These are phyloP conservation scores for Phymorhynchus buccinoides DNA, from an alignment of 1,140 invertebrate species.

Conservation along the genomic window DNA sequence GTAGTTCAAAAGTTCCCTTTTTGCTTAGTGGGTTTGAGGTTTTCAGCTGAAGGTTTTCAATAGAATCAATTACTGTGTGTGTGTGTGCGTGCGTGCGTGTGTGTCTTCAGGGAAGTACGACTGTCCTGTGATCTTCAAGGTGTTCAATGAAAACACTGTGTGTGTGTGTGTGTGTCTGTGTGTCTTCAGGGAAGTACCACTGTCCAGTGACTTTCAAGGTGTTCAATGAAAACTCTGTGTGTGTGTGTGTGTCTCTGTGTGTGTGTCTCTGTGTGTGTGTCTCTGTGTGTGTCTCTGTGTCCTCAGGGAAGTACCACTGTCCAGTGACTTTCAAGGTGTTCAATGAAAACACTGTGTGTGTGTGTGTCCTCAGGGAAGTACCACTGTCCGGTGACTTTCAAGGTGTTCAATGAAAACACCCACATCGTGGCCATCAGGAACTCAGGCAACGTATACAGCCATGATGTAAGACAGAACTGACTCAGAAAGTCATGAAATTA, in stretches of 20 bases:
- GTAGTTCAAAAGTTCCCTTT: too few species aligned
- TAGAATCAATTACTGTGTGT: too few species aligned
- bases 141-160: too few species aligned
- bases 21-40: too few species aligned
- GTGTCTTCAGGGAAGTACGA: too few species aligned
- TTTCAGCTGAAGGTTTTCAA: too few species aligned
- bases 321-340: constrained; percentile 3
- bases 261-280: neutral
- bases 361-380: constrained; percentile 77
- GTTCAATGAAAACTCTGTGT: neutral
- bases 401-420: constrained; percentile 94
- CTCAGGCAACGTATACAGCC: constrained; percentile 96
- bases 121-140: too few species aligned
- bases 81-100: too few species aligned
- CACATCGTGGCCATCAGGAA: constrained; percentile 93
- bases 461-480: constrained; percentile 87
- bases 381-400: constrained; percentile 96
- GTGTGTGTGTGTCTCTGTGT: too few species aligned
- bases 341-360: neutral
- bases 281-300: constrained; percentile 16
- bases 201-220: neutral
- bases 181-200: too few species aligned
- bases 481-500: too few species aligned
- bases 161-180: too few species aligned
- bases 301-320: constrained; percentile 81